Conservation (phyloP, 2,888 invertebrate species). For the Amblyteles armatorius region DNA sequence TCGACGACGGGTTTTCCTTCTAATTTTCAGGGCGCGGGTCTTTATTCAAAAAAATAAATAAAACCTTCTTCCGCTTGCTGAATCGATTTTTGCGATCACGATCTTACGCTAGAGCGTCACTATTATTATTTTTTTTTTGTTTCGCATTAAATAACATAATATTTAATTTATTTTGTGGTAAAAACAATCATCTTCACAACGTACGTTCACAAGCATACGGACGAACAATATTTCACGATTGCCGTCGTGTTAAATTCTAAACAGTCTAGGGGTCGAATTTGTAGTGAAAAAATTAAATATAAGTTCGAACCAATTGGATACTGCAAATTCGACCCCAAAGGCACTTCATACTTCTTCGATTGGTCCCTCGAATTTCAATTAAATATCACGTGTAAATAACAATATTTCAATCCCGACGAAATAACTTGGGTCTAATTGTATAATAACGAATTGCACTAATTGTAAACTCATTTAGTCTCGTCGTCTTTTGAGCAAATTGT, state of each 20-base stretch:
- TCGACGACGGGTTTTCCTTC: conserved; percentile 47
- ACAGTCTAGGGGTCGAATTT: conserved; percentile 18
- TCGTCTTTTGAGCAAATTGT: conserved; percentile 59
- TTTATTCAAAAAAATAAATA: conserved; percentile 27
- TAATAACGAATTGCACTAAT: conserved; percentile 59
- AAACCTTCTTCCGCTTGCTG: not conserved
- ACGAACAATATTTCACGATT: conserved; percentile 20
- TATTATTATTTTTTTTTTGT: conserved; percentile 19
- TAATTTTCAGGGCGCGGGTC: conserved; percentile 37
- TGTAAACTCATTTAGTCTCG: conserved; percentile 16
- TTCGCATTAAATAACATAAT: conserved; percentile 21
- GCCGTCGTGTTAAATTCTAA: conserved; percentile 3
- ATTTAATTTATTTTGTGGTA: conserved; percentile 9
- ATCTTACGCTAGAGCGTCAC: conserved; percentile 9
- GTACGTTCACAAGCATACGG: conserved; percentile 3
- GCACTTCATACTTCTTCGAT: conserved; percentile 30
- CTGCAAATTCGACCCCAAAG: conserved; percentile 9
- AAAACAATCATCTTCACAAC: conserved; percentile 9
- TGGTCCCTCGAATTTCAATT: conserved; percentile 45
- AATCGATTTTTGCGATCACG: conserved; percentile 11
- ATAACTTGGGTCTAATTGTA: not conserved
- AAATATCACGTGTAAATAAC: conserved; percentile 38
- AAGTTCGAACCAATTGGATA: not conserved
- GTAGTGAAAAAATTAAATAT: not conserved
- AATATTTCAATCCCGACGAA: conserved; percentile 3